Conservation (phyloP, 2,888 invertebrate species). For the Mantis religiosa region DNA sequence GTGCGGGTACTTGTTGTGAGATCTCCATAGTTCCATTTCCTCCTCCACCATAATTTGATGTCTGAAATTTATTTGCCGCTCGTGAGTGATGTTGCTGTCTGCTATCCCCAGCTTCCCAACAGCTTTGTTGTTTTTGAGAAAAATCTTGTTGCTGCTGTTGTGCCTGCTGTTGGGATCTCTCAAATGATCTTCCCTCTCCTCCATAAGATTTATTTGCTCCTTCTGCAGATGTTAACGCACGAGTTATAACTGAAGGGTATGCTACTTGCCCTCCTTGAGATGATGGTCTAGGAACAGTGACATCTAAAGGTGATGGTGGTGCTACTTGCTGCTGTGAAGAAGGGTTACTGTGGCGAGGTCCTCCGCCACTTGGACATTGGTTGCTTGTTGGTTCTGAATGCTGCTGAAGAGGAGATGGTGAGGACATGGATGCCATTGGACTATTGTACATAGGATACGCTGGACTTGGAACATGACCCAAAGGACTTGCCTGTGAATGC, state of each 20-base stretch:
- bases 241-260: conserved; percentile 79
- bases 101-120: conserved; percentile 44
- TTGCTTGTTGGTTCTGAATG: conserved; percentile 44
- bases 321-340: conserved; percentile 45
- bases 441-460: conserved; percentile 82
- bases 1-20: conserved; percentile 48
- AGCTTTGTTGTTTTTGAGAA: conserved; percentile 35
- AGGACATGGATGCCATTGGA: conserved; percentile 72
- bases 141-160: conserved; percentile 33
- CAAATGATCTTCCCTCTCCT: conserved; percentile 31
- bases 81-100: conserved; percentile 36
- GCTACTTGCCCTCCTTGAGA: conserved; percentile 58
- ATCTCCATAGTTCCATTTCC: conserved; percentile 43
- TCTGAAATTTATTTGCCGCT: conserved; percentile 17
- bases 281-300: conserved; percentile 61
- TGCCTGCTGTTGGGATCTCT: conserved; percentile 42
- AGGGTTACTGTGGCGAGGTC: conserved; percentile 42
- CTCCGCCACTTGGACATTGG: conserved; percentile 27
- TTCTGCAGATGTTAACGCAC: conserved; percentile 45
- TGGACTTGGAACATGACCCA: conserved; percentile 71
- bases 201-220: conserved; percentile 10
- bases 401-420: conserved; percentile 58
- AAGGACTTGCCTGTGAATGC: conserved; percentile 67
- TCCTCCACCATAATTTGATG: conserved; percentile 7
- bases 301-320: conserved; percentile 67